Conservation (phyloP, 2,888 invertebrate species). For the Callimorpha dominula region DNA sequence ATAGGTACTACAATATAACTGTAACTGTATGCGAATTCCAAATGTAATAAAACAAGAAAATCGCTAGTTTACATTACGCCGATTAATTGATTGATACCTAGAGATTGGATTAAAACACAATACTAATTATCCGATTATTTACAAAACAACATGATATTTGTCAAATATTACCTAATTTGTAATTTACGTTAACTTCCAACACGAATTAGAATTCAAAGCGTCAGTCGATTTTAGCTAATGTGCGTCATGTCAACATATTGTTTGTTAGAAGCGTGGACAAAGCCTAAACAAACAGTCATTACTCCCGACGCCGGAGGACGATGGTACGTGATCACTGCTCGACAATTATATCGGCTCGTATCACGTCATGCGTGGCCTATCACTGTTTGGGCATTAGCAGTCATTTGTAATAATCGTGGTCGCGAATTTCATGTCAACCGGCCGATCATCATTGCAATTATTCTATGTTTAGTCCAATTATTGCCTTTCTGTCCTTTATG, state of each 20-base stretch:
- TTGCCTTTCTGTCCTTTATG: background rate
- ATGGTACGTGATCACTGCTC: conserved; percentile 36
- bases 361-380: conserved; percentile 49
- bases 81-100: background rate
- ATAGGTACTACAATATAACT: background rate
- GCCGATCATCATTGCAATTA: background rate
- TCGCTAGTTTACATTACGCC: background rate
- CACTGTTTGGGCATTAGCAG: conserved; percentile 50
- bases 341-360: conserved; percentile 51
- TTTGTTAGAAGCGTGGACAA: conserved; percentile 60
- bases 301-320: conserved; percentile 55
- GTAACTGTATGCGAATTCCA: background rate
- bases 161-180: conserved; percentile 3
- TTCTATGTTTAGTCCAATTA: background rate
- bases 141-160: background rate
- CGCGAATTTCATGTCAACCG: conserved; percentile 11
- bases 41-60: background rate
- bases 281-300: conserved; percentile 82
- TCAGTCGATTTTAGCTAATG: conserved; percentile 72
- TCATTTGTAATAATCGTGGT: conserved; percentile 47
- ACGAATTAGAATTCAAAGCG: conserved; percentile 58
- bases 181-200: conserved; percentile 31
- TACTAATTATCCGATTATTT: background rate
- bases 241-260: conserved; percentile 70
- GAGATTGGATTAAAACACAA: background rate